Percentiles rank a stretch among this genome's conserved stretches.
Evolutionary conservation across 1,140 invertebrate species (phyloP).

Genomic region (Popillia japonica): DNA sequence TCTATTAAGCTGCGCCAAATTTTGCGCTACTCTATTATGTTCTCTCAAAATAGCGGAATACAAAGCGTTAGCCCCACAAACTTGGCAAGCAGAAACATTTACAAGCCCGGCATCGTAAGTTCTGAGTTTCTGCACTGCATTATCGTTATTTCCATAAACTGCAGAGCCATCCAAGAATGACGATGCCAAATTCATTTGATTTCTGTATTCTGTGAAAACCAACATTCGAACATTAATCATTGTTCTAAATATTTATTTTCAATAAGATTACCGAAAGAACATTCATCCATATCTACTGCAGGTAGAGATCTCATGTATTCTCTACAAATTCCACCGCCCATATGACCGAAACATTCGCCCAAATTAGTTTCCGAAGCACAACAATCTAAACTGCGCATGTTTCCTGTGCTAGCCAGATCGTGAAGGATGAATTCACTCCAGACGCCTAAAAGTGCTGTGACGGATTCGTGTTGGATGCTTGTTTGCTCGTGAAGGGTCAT

Average conservation of each 20-base stretch:
- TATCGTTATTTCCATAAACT: constrained; percentile 82
- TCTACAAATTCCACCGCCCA: constrained; percentile 65
- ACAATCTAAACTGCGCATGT: constrained; percentile 57
- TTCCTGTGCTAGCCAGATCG: constrained; percentile 76
- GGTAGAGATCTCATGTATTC: constrained; percentile 81
- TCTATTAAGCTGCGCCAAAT: constrained; percentile 75
- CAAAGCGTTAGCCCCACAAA: constrained; percentile 63
- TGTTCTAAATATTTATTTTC: neutral
- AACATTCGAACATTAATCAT: neutral
- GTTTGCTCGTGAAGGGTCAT: constrained; percentile 59
- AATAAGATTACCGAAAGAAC: constrained; percentile 67
- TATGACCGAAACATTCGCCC: constrained; percentile 66
- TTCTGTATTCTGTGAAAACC: constrained; percentile 67
- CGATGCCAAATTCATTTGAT: constrained; percentile 89
- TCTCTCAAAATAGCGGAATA: constrained; percentile 78
- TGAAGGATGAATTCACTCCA: constrained; percentile 83
- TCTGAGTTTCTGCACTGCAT: constrained; percentile 72
- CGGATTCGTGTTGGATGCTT: constrained; percentile 68
- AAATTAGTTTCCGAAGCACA: constrained; percentile 56
- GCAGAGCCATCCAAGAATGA: constrained; percentile 87
- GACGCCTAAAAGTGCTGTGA: constrained; percentile 80
- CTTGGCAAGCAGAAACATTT: constrained; percentile 68
- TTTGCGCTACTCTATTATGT: constrained; percentile 84
- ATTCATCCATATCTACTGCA: constrained; percentile 68
- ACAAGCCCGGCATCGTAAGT: constrained; percentile 80